Conservation (phyloP, 2,888 invertebrate species). For the Fissipunctia ypsillon region DNA sequence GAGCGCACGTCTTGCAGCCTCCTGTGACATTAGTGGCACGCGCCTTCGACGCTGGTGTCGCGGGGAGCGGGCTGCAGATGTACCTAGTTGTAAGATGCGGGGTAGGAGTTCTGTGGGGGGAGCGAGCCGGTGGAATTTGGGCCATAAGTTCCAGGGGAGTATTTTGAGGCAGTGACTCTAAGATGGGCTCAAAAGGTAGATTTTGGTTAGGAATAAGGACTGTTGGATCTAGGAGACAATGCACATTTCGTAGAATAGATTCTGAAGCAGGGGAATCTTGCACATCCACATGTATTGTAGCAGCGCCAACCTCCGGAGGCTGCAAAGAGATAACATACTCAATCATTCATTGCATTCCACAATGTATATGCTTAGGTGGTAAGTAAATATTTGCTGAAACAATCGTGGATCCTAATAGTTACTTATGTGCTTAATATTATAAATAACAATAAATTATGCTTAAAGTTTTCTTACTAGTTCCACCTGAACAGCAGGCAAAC, state of each 20-base stretch:
- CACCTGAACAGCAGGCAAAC: not conserved
- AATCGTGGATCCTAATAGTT: no score
- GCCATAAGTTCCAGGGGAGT: not conserved
- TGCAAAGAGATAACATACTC: not conserved
- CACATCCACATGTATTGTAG: not conserved
- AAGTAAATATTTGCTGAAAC: no score
- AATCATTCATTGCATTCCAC: no score
- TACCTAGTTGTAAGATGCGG: not conserved
- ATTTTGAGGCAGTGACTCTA: slow-evolving; percentile 1
- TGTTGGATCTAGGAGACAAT: not conserved
- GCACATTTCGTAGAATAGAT: not conserved
- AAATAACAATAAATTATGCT: not conserved
- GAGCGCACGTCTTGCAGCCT: no score
- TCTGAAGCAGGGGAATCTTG: not conserved
- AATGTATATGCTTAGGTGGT: no score
- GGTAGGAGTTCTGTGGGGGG: no score
- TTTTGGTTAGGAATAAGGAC: not conserved
- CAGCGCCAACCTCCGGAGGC: not conserved
- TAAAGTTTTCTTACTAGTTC: not conserved
- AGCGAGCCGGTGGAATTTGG: not conserved
- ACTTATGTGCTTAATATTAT: not conserved
- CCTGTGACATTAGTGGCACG: no score
- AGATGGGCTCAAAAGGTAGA: not conserved
- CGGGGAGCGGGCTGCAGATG: no score
- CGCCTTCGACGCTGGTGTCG: no score